phyloP scores from a whole-genome alignment of 2,888 invertebrate genomes.

The Troides aeacus region DNA sequence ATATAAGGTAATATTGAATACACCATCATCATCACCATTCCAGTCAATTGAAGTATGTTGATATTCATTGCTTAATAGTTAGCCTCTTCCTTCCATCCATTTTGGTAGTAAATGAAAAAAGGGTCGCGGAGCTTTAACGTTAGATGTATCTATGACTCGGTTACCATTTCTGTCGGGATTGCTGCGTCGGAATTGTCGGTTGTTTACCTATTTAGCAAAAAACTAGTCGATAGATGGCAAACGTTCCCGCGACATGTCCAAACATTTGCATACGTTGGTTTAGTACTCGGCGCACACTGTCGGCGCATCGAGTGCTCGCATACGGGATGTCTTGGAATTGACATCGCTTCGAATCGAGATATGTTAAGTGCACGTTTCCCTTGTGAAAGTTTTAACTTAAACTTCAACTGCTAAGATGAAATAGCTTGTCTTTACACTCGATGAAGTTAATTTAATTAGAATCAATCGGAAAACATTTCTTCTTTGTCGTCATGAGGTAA shows the following conservation, averaged over 20 bases:
- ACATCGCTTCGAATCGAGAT: not conserved
- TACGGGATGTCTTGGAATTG: not conserved
- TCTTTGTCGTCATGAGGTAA: too few relatives aligned
- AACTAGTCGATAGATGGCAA: constrained; percentile 23
- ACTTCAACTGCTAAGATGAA: not conserved
- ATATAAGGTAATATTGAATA: too few relatives aligned
- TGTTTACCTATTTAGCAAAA: constrained; percentile 13
- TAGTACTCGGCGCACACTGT: not conserved
- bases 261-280: constrained; percentile 27
- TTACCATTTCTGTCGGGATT: constrained; percentile 18
- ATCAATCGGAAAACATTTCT: too few relatives aligned
- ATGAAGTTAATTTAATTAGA: too few relatives aligned
- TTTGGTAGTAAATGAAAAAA: too few relatives aligned
- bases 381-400: not conserved
- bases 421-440: too few relatives aligned
- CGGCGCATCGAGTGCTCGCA: constrained; percentile 4
- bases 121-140: not conserved
- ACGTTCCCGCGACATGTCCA: constrained; percentile 17
- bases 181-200: constrained; percentile 24
- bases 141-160: constrained; percentile 22
- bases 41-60: too few relatives aligned
- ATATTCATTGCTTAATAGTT: too few relatives aligned
- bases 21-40: too few relatives aligned
- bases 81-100: too few relatives aligned
- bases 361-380: not conserved